These are phyloP conservation scores for Nesidiocoris tenuis DNA, from an alignment of 2,888 invertebrate species.

Conservation along the genomic window DNA sequence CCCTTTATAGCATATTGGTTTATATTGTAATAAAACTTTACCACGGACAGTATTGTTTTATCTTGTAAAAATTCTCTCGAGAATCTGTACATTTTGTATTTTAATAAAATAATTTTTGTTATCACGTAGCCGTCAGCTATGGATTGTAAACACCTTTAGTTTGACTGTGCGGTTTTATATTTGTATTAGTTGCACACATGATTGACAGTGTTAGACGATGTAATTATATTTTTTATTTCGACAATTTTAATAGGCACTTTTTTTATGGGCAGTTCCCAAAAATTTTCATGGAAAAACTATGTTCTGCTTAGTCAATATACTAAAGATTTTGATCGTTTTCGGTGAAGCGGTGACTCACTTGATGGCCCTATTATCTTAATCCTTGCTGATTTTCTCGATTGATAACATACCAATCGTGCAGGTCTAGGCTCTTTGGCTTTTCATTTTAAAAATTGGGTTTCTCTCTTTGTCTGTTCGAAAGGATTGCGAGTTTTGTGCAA, in stretches of 20 bases:
- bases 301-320: background rate
- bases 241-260: background rate
- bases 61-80: slow-evolving; percentile 29
- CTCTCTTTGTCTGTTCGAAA: no score
- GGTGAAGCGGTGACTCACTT: background rate
- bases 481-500: no score
- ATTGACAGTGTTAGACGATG: background rate
- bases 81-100: slow-evolving; percentile 40
- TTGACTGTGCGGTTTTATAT: background rate
- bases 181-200: background rate
- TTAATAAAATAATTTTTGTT: slow-evolving; percentile 40
- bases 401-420: no score
- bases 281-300: background rate
- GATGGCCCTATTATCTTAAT: no score
- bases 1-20: slow-evolving; percentile 1
- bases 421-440: no score
- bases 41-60: slow-evolving; percentile 43
- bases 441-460: no score
- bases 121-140: slow-evolving; percentile 10
- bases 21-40: slow-evolving; percentile 35
- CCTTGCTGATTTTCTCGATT: no score
- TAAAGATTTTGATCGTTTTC: background rate
- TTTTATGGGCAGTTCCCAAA: background rate
- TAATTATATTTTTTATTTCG: background rate
- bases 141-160: background rate